Evolutionary conservation across 2,888 invertebrate species (phyloP).

Genomic region (Eupsilia transversa): DNA sequence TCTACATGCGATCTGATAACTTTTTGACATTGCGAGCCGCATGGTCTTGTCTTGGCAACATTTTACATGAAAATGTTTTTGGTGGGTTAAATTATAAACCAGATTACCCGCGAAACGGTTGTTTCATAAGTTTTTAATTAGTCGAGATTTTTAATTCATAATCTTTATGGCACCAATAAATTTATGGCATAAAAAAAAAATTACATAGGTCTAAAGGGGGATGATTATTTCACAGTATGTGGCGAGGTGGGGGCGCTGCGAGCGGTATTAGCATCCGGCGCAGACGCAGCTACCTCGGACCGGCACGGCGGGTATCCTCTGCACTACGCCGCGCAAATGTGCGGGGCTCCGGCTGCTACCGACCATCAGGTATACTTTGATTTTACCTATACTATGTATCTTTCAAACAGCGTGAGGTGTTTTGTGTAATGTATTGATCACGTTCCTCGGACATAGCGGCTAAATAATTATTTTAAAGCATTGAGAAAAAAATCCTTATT

Average conservation of each 20-base stretch:
- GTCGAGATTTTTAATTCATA: too few species aligned
- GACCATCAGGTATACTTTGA: slow-evolving; percentile 84
- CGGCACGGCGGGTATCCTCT: slow-evolving; percentile 98
- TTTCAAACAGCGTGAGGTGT: neutral
- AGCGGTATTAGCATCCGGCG: slow-evolving; percentile 95
- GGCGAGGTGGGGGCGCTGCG: slow-evolving; percentile 97
- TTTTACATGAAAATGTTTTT: too few species aligned
- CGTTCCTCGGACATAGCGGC: neutral
- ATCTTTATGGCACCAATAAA: too few species aligned
- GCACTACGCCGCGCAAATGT: slow-evolving; percentile 99
- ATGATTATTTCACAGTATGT: slow-evolving; percentile 92
- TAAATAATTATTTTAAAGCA: neutral
- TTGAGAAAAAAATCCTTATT: too few species aligned
- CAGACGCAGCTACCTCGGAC: slow-evolving; percentile 96
- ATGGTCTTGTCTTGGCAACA: too few species aligned
- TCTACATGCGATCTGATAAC: too few species aligned
- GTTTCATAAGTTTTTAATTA: too few species aligned
- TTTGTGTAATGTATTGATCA: neutral
- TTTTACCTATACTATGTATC: neutral
- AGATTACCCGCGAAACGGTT: too few species aligned
- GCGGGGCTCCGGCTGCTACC: slow-evolving; percentile 94
- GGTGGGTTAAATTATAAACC: too few species aligned
- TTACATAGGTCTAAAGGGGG: too few species aligned
- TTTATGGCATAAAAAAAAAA: too few species aligned
- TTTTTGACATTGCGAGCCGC: too few species aligned